Base-by-base conservation (phyloP, 2,797 vertebrate genomes). In the Pantherophis alleghaniensis region DNA sequence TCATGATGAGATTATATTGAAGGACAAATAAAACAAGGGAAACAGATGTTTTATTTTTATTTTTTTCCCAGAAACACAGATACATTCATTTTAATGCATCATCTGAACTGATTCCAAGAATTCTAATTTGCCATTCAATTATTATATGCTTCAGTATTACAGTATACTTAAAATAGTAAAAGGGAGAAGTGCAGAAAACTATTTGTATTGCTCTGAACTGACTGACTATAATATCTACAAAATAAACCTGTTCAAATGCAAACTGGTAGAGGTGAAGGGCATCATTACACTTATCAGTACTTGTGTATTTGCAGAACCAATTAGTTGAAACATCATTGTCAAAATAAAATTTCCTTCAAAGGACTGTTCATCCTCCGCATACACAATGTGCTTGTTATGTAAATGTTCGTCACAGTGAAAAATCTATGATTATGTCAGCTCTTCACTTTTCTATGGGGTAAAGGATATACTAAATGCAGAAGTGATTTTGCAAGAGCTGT, bases 11-110 rank as follows among this genome's bases (percentile, higher is more conserved):
- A 59, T 86, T 0, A 22, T 93, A 42, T 55, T 94, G 51, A 93
- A 87, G 90, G 24, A 90, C 14, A 91, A 63, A 59, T 57, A 92
- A 92, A 10, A 42, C 4, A 60, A 86, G 79, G 63, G 93, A 91
- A 28, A 1, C 42, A 51, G n/a, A 74, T 79, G 93, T 96, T 94
- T 87, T 95, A 94, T 92, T 63, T 63, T 61, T 22, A 60, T 61
- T 95, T 0, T 89, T 94, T 94, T 53, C 51, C 93, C 86, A 93
- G 88, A 93, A 96, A 16, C 11, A 94, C 74, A 92, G 60, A 69
- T 92, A 79, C 95, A 94, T 89, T 2, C 16, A 63, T 94, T 61
- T 95, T 95, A 91, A 95, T 93, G 93, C 94, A 96, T 95, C 60
- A 5, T 47, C 61, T 88, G 66, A 56, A 92, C 5, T 3, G 24